Conservation (phyloP, 1,140 invertebrate species). For the Drosophila subobscura region DNA sequence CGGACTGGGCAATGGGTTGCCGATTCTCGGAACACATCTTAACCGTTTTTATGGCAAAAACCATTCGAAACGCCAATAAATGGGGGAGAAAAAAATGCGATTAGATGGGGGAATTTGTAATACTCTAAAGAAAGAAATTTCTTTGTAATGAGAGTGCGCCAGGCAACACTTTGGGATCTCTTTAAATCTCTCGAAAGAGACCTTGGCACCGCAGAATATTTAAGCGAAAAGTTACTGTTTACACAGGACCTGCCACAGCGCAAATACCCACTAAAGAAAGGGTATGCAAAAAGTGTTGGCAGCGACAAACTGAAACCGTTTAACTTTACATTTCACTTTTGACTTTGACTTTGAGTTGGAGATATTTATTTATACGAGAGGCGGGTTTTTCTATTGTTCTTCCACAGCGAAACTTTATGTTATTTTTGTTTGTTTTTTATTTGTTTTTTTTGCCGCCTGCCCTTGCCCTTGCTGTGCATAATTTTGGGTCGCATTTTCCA, state of each 20-base stretch:
- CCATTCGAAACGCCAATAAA: conserved; percentile 12
- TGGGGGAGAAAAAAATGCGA: no score
- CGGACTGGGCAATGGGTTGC: background rate
- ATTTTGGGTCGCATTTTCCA: conserved; percentile 28
- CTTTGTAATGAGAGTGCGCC: no score
- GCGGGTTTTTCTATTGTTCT: no score
- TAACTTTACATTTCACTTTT: conserved; percentile 62
- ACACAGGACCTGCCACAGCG: no score
- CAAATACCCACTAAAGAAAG: no score
- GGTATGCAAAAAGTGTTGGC: no score
- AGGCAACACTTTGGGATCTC: no score
- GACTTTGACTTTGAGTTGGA: conserved; percentile 52
- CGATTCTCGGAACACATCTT: conserved; percentile 31
- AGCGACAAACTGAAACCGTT: conserved; percentile 33
- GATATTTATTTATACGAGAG: conserved; percentile 18
- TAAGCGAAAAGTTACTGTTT: background rate
- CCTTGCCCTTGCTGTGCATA: conserved; percentile 34
- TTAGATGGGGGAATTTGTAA: no score
- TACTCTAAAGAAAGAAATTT: no score
- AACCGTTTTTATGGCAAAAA: background rate
- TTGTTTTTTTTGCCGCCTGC: conserved; percentile 39
- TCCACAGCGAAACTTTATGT: no score
- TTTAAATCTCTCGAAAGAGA: no score
- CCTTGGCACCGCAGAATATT: background rate
- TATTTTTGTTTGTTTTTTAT: conserved; percentile 21